Evolutionary conservation across 2,797 vertebrate species (phyloP).

Genomic region (Sebastes flavidus): DNA sequence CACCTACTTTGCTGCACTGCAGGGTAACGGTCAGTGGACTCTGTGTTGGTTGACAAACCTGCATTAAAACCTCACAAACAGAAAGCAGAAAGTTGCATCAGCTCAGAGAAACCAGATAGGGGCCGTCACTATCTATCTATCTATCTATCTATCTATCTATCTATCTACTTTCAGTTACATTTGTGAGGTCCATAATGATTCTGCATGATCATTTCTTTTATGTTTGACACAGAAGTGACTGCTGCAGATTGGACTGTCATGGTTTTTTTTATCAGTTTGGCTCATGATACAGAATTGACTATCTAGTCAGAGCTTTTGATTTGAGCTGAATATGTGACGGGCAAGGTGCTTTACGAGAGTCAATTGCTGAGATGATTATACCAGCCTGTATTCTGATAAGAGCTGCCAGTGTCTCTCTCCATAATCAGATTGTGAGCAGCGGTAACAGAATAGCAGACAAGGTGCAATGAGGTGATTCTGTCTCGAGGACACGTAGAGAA

Average conservation of each 20-base stretch:
- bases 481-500: background rate
- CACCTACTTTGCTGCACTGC: background rate
- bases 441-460: conserved; percentile 25
- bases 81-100: no score
- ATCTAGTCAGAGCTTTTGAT: background rate
- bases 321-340: background rate
- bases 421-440: conserved; percentile 28
- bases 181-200: background rate
- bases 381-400: conserved; percentile 27
- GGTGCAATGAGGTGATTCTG: conserved; percentile 25
- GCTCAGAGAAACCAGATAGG: no score
- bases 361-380: conserved; percentile 17
- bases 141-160: no score
- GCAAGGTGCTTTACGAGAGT: background rate
- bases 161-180: background rate
- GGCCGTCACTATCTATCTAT: no score
- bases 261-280: background rate
- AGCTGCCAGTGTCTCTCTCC: conserved; percentile 2
- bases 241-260: background rate
- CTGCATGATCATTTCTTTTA: background rate
- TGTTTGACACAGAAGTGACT: background rate
- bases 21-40: background rate
- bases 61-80: background rate
- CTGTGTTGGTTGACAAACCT: background rate
- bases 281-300: background rate